A percentile compares a stretch with the other conserved stretches of the same genome.
Evolutionary conservation across 2,888 invertebrate species (phyloP).

Genomic region (Diabrotica balteata): DNA sequence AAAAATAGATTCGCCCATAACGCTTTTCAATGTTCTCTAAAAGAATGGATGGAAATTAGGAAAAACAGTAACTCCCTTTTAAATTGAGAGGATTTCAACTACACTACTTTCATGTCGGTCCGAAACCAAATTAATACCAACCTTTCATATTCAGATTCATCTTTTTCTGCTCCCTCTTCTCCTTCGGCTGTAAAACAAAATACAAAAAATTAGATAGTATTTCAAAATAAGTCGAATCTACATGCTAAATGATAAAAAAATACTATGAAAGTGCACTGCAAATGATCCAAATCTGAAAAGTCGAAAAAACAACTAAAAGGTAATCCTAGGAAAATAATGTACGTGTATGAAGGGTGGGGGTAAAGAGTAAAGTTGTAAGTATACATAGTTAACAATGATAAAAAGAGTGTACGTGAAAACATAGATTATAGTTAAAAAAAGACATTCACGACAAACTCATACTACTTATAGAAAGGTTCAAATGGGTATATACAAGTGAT

Average conservation of each 20-base stretch:
- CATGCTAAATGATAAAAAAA: constrained; percentile 38
- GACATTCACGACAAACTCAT: constrained; percentile 24
- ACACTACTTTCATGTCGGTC: too few relatives aligned
- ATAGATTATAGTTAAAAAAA: constrained; percentile 17
- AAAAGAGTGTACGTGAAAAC: constrained; percentile 12
- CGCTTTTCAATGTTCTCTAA: too few relatives aligned
- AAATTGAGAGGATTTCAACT: not conserved
- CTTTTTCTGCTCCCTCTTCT: constrained; percentile 46
- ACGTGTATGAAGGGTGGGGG: constrained; percentile 2
- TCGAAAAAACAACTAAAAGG: constrained; percentile 31
- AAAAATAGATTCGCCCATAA: too few relatives aligned
- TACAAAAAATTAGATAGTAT: constrained; percentile 34
- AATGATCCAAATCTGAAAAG: constrained; percentile 40
- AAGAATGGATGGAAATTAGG: too few relatives aligned
- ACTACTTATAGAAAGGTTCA: constrained; percentile 18
- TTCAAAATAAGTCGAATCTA: constrained; percentile 20
- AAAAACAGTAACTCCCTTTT: too few relatives aligned
- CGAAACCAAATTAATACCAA: constrained; percentile 13
- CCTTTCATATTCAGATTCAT: constrained; percentile 38
- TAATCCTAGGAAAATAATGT: constrained; percentile 5
- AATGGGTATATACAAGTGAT: constrained; percentile 29
- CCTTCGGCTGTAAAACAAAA: constrained; percentile 51
- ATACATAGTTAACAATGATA: constrained; percentile 2
- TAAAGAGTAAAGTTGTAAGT: constrained; percentile 5
- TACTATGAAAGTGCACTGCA: constrained; percentile 35